These are phyloP conservation scores for Athetis lepigone DNA, from an alignment of 2,888 invertebrate species.

Conservation along the genomic window DNA sequence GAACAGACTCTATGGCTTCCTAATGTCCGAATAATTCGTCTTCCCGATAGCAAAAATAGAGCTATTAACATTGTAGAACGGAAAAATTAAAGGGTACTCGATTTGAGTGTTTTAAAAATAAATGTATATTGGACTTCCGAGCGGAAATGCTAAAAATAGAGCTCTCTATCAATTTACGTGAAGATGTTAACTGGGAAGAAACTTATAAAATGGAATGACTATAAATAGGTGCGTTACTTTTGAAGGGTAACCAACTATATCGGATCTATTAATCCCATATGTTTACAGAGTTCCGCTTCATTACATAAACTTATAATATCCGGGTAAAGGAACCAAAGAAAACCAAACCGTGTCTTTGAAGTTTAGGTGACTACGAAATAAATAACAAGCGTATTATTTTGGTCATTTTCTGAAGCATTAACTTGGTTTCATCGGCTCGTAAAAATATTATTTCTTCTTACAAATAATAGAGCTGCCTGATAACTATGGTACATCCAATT, in stretches of 20 bases:
- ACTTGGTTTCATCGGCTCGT: slow-evolving; percentile 15
- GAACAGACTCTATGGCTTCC: neutral
- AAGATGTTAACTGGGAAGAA: neutral
- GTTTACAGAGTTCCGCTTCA: neutral
- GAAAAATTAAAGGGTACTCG: neutral
- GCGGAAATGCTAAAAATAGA: neutral
- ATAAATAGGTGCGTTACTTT: slow-evolving; percentile 3
- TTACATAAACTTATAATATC: slow-evolving; percentile 9
- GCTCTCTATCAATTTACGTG: neutral
- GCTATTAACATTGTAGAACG: neutral
- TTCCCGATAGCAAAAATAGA: too few species aligned
- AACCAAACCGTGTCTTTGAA: neutral
- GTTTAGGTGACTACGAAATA: neutral
- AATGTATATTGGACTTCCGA: too few species aligned
- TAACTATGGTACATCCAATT: slow-evolving; percentile 16
- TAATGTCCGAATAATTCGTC: neutral
- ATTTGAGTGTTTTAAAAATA: too few species aligned
- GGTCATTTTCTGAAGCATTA: neutral
- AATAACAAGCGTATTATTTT: neutral
- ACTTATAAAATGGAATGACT: slow-evolving; percentile 4
- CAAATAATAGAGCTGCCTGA: slow-evolving; percentile 10
- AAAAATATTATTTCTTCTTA: slow-evolving; percentile 22
- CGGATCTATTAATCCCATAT: slow-evolving; percentile 2
- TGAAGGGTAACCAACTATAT: slow-evolving; percentile 3
- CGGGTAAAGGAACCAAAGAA: neutral